Percentiles rank a stretch among this genome's conserved stretches.
These are phyloP conservation scores for Platycheirus rosarum DNA, from an alignment of 2,888 invertebrate species.

Conservation along the genomic window DNA sequence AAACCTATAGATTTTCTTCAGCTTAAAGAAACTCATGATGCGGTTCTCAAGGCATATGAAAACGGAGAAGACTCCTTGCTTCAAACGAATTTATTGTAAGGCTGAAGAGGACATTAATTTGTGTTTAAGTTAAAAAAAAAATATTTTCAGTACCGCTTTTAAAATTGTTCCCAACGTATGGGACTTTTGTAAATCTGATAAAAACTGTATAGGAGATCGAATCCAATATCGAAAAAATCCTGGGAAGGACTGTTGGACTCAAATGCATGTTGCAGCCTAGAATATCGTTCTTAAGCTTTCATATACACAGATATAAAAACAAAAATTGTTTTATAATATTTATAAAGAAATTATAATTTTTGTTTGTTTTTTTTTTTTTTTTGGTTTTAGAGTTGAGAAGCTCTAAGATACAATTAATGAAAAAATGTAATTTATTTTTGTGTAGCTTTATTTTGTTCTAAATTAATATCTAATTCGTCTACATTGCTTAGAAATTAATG, in stretches of 20 bases:
- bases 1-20: slow-evolving; percentile 76
- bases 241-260: slow-evolving; percentile 77
- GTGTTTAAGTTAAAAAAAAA: neutral
- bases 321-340: too few species aligned
- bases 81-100: slow-evolving; percentile 79
- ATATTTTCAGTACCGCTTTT: slow-evolving; percentile 78
- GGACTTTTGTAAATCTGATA: slow-evolving; percentile 79
- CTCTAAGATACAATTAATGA: too few species aligned
- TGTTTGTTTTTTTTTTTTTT: too few species aligned
- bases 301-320: too few species aligned
- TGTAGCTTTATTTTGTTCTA: too few species aligned
- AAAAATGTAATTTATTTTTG: too few species aligned
- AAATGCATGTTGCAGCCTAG: slow-evolving; percentile 79
- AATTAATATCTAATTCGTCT: too few species aligned
- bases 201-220: slow-evolving; percentile 79
- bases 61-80: slow-evolving; percentile 72
- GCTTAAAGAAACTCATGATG: slow-evolving; percentile 76
- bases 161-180: slow-evolving; percentile 78
- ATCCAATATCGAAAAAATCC: slow-evolving; percentile 77
- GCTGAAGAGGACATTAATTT: neutral
- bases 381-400: too few species aligned
- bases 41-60: slow-evolving; percentile 75
- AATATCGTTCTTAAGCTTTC: too few species aligned
- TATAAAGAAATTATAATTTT: too few species aligned
- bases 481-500: too few species aligned